These are phyloP conservation scores for Crocodylus rhombifer DNA, from an alignment of 2,797 vertebrate species.

Conservation along the genomic window DNA sequence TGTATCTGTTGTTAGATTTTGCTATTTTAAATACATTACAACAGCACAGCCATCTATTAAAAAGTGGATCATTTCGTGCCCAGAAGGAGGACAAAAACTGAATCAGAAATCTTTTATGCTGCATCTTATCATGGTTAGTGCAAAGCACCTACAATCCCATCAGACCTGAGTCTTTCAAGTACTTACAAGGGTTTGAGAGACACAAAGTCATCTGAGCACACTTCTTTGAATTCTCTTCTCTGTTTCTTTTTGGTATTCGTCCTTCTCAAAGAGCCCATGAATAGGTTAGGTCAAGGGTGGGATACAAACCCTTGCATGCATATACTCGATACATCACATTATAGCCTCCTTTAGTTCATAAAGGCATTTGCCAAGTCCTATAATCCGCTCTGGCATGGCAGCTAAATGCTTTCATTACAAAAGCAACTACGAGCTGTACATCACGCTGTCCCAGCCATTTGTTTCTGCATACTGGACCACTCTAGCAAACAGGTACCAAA, in stretches of 20 bases:
- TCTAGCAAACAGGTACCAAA: neutral
- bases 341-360: neutral
- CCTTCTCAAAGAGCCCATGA: neutral
- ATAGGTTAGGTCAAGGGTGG: neutral
- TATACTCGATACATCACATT: fast-evolving
- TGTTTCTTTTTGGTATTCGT: neutral
- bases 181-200: neutral
- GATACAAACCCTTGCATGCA: fast-evolving
- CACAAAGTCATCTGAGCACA: neutral
- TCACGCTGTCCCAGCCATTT: neutral
- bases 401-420: neutral
- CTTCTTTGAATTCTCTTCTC: neutral
- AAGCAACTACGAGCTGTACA: neutral
- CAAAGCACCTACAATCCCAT: neutral
- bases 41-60: neutral
- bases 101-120: neutral
- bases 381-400: neutral
- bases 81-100: neutral
- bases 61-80: neutral
- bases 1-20: conserved; percentile 5
- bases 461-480: neutral
- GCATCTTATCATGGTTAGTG: neutral
- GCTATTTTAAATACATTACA: conserved; percentile 29
- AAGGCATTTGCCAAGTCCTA: neutral
- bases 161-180: neutral